Conservation (phyloP, 2,797 vertebrate species). For the Prionace glauca region DNA sequence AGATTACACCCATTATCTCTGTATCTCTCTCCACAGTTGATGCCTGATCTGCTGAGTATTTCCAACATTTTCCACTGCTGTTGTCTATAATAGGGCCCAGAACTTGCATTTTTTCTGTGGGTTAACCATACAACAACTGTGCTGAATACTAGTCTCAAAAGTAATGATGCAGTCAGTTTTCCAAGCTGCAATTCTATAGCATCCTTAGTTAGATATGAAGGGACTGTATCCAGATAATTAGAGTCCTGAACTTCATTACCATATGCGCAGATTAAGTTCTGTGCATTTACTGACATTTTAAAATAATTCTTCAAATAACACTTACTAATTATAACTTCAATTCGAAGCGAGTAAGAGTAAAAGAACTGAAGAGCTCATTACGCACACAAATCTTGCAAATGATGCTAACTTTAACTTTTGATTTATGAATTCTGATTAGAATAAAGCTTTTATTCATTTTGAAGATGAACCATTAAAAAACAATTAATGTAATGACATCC, state of each 20-base stretch:
- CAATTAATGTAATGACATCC: background rate
- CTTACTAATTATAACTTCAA: background rate
- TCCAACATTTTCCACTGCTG: background rate
- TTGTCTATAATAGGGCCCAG: background rate
- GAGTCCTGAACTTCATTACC: background rate
- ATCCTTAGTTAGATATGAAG: background rate
- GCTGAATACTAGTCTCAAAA: background rate
- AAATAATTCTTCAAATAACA: background rate
- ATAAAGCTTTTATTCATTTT: constrained; percentile 14
- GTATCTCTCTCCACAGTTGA: background rate
- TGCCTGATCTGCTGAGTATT: background rate
- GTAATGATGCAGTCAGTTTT: background rate
- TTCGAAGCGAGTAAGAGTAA: background rate
- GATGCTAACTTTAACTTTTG: background rate
- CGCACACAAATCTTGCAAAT: background rate
- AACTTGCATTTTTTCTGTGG: background rate
- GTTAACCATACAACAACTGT: background rate
- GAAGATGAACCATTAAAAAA: constrained; percentile 4
- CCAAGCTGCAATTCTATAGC: background rate
- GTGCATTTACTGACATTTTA: background rate
- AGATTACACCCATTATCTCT: background rate
- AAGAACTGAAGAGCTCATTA: constrained; percentile 11
- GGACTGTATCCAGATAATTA: background rate
- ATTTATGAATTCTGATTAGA: background rate
- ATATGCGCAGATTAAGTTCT: background rate